Evolutionary conservation across 92 coral and sea anemone species (phyloP), one percentile per base, ranked within the genome.

Genomic region (Heteractis magnifica): DNA sequence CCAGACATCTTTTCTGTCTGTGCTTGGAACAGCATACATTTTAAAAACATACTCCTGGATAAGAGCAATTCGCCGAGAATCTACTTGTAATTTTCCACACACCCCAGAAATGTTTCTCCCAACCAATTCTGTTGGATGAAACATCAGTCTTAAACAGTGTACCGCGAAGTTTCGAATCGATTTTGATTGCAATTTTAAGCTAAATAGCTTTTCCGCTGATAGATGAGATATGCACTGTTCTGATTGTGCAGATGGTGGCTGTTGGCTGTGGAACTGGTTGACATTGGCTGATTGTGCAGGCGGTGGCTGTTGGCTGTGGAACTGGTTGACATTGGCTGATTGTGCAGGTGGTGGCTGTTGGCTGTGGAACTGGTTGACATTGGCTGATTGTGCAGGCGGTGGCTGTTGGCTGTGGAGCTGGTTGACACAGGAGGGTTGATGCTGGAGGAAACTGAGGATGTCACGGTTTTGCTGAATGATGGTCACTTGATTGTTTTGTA

Each of bases 131-230:
- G 26, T 65, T 16, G 71, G 71, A 65, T 65, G 71, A 53, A 53
- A 60, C 68, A 60, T 60, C 68, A 60, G 20, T 18, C 68, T 60
- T 1, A 60, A 60, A 60, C 68, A 60, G 68, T 60, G 68, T 60
- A 60, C 68, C 0, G 71, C 71, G 26, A 65, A 65, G 71, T 65
- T 65, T 18, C 71, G 71, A 65, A 65, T 19, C n/a, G 71, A 65
- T 65, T 65, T 65, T 10, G 71, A 65, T 19, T 65, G 71, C 71
- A 65, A 18, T 18, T 65, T 65, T 19, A 65, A 18, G 34, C 71
- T 65, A 65, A 65, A 65, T 65, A 65, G 71, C 71, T 65, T 65
- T 65, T 65, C 71, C 34, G 71, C 26, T 16, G 71, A 65, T n/a
- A 65, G 71, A 65, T 65, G 71, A 65, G 26, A 5, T 18, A 65